Percentiles rank a stretch among this genome's conserved stretches.
Conservation (phyloP, 2,888 invertebrate species). For the Abrostola tripartita region DNA sequence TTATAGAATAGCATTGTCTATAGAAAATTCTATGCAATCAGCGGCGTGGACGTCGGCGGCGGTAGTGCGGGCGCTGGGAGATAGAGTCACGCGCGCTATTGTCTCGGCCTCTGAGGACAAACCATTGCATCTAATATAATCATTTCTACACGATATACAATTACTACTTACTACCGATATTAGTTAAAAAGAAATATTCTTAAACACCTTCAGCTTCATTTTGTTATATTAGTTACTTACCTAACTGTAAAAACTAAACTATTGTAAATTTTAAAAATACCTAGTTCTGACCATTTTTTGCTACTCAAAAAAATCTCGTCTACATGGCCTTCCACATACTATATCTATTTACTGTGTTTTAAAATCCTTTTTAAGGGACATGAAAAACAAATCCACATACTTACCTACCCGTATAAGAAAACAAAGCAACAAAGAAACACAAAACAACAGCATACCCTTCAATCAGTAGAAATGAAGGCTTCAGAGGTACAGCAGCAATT, state of each 20-base stretch:
- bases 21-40: slow-evolving; percentile 68
- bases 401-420: slow-evolving; percentile 11
- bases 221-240: background rate
- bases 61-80: slow-evolving; percentile 56
- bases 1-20: slow-evolving; percentile 68
- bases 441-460: slow-evolving; percentile 66
- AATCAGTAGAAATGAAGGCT: slow-evolving; percentile 79
- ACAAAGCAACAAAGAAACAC: slow-evolving; percentile 38
- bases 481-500: slow-evolving; percentile 71
- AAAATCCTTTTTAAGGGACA: background rate
- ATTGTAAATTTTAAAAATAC: too few relatives aligned
- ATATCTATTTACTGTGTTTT: too few relatives aligned
- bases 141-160: slow-evolving; percentile 59
- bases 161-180: slow-evolving; percentile 66
- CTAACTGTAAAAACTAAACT: too few relatives aligned
- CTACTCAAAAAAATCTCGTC: too few relatives aligned
- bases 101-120: slow-evolving; percentile 68
- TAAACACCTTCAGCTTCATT: background rate
- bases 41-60: slow-evolving; percentile 52
- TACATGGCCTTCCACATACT: too few relatives aligned
- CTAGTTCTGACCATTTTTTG: too few relatives aligned
- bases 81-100: slow-evolving; percentile 80
- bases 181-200: slow-evolving; percentile 57
- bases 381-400: slow-evolving; percentile 4
- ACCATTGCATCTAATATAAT: slow-evolving; percentile 66